These are phyloP conservation scores for Danaus plexippus DNA, from an alignment of 1,140 invertebrate species.

Conservation along the genomic window DNA sequence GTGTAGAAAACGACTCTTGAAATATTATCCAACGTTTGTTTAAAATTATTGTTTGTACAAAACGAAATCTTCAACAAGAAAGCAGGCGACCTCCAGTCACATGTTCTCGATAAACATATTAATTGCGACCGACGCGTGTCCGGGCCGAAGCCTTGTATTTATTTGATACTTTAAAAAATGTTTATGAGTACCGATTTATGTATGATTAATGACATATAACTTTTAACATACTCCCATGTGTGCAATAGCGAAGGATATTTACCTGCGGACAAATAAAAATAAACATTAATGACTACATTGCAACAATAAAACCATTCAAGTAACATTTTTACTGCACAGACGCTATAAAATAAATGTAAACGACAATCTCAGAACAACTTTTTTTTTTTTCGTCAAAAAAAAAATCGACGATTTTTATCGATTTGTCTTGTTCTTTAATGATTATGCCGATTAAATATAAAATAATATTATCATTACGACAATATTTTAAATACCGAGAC, in stretches of 20 bases:
- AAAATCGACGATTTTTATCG: slow-evolving; percentile 21
- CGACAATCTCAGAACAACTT: slow-evolving; percentile 23
- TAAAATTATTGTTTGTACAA: slow-evolving; percentile 15
- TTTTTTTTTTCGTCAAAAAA: slow-evolving; percentile 18
- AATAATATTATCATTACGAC: slow-evolving; percentile 10
- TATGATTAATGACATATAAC: too few species aligned
- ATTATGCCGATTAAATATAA: slow-evolving; percentile 11
- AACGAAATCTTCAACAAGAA: slow-evolving; percentile 27
- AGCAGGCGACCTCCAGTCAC: slow-evolving; percentile 36
- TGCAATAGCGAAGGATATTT: slow-evolving; percentile 29
- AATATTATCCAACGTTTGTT: slow-evolving; percentile 8
- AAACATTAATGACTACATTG: slow-evolving; percentile 34
- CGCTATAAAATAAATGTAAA: slow-evolving; percentile 29
- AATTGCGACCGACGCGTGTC: slow-evolving; percentile 17
- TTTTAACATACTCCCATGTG: background rate
- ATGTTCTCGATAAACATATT: slow-evolving; percentile 22
- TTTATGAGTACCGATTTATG: too few species aligned
- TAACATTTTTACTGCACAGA: slow-evolving; percentile 31
- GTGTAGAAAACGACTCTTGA: too few species aligned
- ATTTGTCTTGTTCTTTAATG: slow-evolving; percentile 17
- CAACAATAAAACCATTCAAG: slow-evolving; percentile 32
- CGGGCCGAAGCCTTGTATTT: slow-evolving; percentile 10
- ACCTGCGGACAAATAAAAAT: slow-evolving; percentile 45
- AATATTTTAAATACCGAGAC: slow-evolving; percentile 3
- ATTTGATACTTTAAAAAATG: too few species aligned